Conservation (phyloP, 2,113 vertebrate genomes). For the Chamaetylas fuelleborni region DNA sequence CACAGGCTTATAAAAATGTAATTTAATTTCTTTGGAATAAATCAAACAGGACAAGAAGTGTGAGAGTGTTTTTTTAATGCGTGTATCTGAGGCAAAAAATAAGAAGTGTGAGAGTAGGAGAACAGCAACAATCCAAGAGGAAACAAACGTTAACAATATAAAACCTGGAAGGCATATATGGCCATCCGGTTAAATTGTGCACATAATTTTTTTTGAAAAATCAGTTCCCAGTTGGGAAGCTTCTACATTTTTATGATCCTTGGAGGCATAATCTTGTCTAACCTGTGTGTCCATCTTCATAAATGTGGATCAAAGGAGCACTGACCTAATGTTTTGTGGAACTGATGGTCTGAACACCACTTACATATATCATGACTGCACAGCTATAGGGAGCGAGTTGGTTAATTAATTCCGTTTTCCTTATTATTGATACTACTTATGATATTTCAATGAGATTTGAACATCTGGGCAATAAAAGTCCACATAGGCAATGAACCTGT, state of each 20-base stretch:
- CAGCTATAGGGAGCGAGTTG: conserved; percentile 11
- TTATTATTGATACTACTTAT: not conserved
- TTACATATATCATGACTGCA: not conserved
- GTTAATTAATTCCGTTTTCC: conserved; percentile 49
- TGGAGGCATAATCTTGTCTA: conserved; percentile 48
- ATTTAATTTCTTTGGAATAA: conserved; percentile 74
- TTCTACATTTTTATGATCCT: conserved; percentile 55
- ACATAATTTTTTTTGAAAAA: conserved; percentile 66
- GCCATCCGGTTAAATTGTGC: conserved; percentile 49
- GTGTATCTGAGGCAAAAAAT: not conserved
- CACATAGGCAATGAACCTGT: not conserved
- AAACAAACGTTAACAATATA: conserved; percentile 15
- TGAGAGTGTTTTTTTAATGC: conserved; percentile 27
- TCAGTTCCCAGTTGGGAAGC: conserved; percentile 34
- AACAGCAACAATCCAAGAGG: conserved; percentile 26
- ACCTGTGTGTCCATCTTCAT: conserved; percentile 59
- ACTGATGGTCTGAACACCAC: not conserved
- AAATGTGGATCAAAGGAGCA: conserved; percentile 52
- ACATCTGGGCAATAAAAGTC: not conserved
- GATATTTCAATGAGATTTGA: not conserved
- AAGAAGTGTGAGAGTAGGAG: not conserved
- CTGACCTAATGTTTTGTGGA: conserved; percentile 46
- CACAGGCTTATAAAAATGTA: conserved; percentile 74
- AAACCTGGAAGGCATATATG: conserved; percentile 41
- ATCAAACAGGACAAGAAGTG: conserved; percentile 58